Percentiles rank a stretch among this genome's conserved stretches.
phyloP scores from a whole-genome alignment of 2,888 invertebrate species.

The Bombylius discolor region DNA sequence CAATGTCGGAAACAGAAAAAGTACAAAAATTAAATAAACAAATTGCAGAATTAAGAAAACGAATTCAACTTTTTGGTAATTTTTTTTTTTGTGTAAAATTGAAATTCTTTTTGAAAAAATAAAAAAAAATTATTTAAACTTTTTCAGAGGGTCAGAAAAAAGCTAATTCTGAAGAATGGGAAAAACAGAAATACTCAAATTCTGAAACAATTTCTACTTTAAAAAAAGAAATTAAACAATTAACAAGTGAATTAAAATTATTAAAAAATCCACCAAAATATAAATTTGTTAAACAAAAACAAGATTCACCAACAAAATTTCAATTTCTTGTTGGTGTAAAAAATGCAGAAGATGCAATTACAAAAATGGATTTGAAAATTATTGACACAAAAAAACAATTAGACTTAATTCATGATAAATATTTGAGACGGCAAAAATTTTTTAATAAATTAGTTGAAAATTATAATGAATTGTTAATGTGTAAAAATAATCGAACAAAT shows the following conservation, averaged over 20 bases:
- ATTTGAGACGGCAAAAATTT: conserved; percentile 47
- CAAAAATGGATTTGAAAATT: conserved; percentile 53
- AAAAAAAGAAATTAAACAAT: conserved; percentile 58
- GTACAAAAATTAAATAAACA: conserved; percentile 47
- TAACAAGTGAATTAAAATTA: conserved; percentile 43
- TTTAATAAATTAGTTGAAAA: conserved; percentile 45
- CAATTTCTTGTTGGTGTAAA: conserved; percentile 39
- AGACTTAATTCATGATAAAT: conserved; percentile 58
- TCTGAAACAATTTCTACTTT: conserved; percentile 54
- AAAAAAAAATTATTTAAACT: conserved; percentile 10
- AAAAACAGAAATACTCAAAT: conserved; percentile 58
- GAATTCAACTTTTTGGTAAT: conserved; percentile 69
- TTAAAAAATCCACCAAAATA: conserved; percentile 31
- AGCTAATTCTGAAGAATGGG: conserved; percentile 68
- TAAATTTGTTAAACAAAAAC: conserved; percentile 22
- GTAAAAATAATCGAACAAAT: conserved; percentile 34
- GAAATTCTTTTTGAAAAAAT: neutral
- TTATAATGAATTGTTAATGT: conserved; percentile 47
- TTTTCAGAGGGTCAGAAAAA: conserved; percentile 69
- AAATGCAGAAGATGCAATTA: conserved; percentile 38
- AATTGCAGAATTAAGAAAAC: conserved; percentile 74
- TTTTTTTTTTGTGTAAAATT: neutral
- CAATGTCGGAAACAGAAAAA: conserved; percentile 27
- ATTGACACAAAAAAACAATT: conserved; percentile 55
- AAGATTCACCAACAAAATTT: conserved; percentile 28